These are phyloP conservation scores for Chionomys nivalis DNA, from an alignment of 2,113 vertebrate genomes.

Conservation along the genomic window DNA sequence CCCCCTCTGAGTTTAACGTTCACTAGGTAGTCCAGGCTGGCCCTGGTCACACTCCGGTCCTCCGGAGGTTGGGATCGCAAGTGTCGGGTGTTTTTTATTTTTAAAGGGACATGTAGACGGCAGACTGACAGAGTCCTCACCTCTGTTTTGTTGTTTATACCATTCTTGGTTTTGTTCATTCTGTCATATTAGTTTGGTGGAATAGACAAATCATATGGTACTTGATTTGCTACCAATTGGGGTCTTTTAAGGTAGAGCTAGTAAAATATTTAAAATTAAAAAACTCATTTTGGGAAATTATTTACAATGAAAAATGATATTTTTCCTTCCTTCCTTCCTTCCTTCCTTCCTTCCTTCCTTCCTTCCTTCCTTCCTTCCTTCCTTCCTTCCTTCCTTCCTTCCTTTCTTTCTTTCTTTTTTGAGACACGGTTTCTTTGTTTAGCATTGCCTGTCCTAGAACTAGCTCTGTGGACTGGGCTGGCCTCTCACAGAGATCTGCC, in stretches of 20 bases:
- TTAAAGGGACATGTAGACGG: neutral
- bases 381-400: too few relatives aligned
- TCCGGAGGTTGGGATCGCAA: neutral
- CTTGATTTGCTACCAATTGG: neutral
- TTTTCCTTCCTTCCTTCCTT: neutral
- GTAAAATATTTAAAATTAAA: neutral
- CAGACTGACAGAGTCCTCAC: neutral
- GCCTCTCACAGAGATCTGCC: neutral
- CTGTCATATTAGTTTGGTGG: neutral
- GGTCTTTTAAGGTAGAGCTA: neutral
- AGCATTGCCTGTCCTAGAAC: neutral
- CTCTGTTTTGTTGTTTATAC: conserved; percentile 5
- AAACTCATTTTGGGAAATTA: neutral
- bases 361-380: too few relatives aligned
- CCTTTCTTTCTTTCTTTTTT: neutral
- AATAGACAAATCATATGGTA: neutral
- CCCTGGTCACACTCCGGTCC: neutral
- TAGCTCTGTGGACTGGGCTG: neutral
- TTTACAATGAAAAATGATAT: conserved; percentile 13
- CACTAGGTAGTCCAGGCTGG: neutral
- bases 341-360: too few relatives aligned
- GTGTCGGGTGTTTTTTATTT: neutral
- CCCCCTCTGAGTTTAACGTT: neutral
- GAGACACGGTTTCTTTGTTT: neutral
- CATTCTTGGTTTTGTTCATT: neutral